phyloP scores from a whole-genome alignment of 2,797 vertebrate genomes.

The Capromys pilorides region DNA sequence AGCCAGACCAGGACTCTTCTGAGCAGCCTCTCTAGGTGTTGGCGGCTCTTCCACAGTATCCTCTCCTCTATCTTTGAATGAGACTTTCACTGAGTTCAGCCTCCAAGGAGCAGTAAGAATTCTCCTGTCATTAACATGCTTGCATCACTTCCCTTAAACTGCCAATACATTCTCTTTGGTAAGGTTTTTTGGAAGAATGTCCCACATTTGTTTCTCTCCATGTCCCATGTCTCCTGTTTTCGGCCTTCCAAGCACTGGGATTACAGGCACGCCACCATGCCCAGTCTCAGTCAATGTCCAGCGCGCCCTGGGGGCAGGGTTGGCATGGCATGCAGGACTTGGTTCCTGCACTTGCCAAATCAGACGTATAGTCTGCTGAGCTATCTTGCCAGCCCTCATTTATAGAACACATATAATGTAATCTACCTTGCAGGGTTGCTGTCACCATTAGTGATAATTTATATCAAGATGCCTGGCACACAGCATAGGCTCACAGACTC shows the following conservation, averaged over 20 bases:
- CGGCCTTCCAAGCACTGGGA: no score
- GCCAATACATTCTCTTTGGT: not conserved
- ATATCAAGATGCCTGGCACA: conserved; percentile 1
- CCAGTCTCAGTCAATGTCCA: no score
- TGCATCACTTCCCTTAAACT: not conserved
- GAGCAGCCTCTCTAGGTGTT: not conserved
- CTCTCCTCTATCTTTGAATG: not conserved
- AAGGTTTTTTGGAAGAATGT: not conserved
- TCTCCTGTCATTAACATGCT: not conserved
- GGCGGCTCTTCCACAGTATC: not conserved
- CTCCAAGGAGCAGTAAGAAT: not conserved
- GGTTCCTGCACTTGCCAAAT: no score
- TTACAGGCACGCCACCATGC: no score
- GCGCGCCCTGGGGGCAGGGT: no score
- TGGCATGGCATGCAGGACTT: no score
- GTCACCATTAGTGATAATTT: conserved; percentile 40
- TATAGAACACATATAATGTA: conserved; percentile 36
- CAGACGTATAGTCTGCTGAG: no score
- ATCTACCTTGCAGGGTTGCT: conserved; percentile 5
- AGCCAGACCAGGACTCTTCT: not conserved
- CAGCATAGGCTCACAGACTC: not conserved
- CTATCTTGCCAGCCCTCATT: not conserved
- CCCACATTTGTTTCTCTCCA: not conserved
- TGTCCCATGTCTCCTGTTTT: no score
- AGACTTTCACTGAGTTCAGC: not conserved